Base-by-base conservation (phyloP, 2,797 vertebrate genomes). In the Oreochromis grahami region DNA sequence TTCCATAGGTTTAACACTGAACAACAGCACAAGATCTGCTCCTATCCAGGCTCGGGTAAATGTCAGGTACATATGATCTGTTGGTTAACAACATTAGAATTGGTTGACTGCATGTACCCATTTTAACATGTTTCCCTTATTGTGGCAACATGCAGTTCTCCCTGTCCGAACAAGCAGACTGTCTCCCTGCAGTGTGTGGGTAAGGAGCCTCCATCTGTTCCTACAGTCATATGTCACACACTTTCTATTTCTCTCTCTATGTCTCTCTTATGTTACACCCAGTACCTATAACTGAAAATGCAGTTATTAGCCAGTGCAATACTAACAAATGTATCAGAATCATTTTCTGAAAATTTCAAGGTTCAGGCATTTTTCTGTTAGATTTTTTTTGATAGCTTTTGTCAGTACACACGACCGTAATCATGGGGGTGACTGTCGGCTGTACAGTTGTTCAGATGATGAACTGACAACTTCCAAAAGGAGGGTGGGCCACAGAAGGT, bases 171-270 rank as follows among this genome's bases (percentile, higher is more conserved):
- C 2, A 88, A 95, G 48, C 82, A 90, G 70, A 95, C 85, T 1
- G 94, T 99, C 82, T 96, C 97, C 80, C 96, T 99, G 68, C 95
- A 96, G 78, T 99, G 98, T 94, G 93, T 96, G 80, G 96, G 98
- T 99, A 97, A 97, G 96, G 56, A 92, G 76, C 72, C 63, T 91
- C 92, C 90, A 92, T 94, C 90, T 90, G 90, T 91, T 89, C 80
- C 53, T 74, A 32, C 38, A 68, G 68, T 80, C 63, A 79, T 76
- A 68, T 84, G 81, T 82, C 51, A 81, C 45, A 83, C 72, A 29
- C 5, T 72, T 74, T 68, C 45, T 77, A 2, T 80, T 21, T 81
- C 17, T 79, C 8, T 77, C 26, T 65, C n/a, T 45, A 19, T 48
- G 19, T 12, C 19, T 48, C 3, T 32, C 34, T 68, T n/a, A 34